Conservation (phyloP, 1,140 invertebrate species). For the Metopolophium dirhodum region DNA sequence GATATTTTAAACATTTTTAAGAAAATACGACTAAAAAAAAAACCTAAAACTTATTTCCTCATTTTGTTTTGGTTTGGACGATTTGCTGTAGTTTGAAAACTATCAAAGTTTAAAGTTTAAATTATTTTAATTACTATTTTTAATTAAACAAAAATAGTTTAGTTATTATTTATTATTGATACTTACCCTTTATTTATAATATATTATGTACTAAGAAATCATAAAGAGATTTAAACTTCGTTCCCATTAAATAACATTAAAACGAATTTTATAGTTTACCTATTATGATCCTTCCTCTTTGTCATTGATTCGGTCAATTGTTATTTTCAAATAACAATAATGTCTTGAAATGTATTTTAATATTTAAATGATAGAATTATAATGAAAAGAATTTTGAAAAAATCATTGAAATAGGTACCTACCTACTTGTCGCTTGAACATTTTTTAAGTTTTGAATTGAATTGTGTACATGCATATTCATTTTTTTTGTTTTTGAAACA, state of each 20-base stretch:
- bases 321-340: not conserved
- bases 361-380: not conserved
- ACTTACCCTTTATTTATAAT: not conserved
- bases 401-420: too few relatives aligned
- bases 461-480: too few relatives aligned
- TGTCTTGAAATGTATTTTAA: not conserved
- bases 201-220: not conserved
- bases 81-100: not conserved
- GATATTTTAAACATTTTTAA: not conserved
- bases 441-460: too few relatives aligned
- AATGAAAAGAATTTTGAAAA: not conserved
- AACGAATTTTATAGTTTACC: not conserved
- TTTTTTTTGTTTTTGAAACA: not conserved
- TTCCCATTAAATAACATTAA: not conserved
- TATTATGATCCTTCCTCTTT: not conserved
- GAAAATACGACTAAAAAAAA: not conserved
- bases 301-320: not conserved
- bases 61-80: not conserved
- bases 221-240: not conserved
- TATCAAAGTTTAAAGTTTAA: not conserved
- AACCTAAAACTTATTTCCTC: not conserved
- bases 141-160: constrained; percentile 18
- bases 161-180: not conserved
- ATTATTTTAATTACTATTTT: constrained; percentile 2
- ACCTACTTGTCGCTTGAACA: too few relatives aligned